phyloP scores from a whole-genome alignment of 2,888 invertebrate genomes.

The Mellilla xanthometata region DNA sequence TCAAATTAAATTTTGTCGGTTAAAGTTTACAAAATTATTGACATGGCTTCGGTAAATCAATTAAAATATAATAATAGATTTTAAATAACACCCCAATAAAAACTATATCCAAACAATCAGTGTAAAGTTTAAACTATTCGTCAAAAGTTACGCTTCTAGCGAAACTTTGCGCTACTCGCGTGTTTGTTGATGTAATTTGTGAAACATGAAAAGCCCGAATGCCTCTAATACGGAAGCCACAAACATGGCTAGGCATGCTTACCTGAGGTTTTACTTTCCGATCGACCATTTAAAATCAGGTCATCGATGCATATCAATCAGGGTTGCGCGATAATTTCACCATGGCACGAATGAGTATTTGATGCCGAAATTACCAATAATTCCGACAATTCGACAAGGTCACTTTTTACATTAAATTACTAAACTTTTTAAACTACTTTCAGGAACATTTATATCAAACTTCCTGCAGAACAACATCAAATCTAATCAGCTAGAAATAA shows the following conservation, averaged over 20 bases:
- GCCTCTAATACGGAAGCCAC: slow-evolving; percentile 29
- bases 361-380: slow-evolving; percentile 5
- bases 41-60: no score
- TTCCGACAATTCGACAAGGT: slow-evolving; percentile 9
- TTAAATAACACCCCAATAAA: no score
- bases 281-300: slow-evolving; percentile 35
- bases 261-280: slow-evolving; percentile 23
- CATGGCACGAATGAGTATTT: slow-evolving; percentile 19
- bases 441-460: slow-evolving; percentile 84
- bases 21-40: no score
- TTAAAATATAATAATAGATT: neutral
- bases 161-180: slow-evolving; percentile 32
- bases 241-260: slow-evolving; percentile 25
- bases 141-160: slow-evolving; percentile 13
- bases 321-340: slow-evolving; percentile 14
- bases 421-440: slow-evolving; percentile 26
- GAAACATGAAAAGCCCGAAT: slow-evolving; percentile 33
- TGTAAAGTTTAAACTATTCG: slow-evolving; percentile 9
- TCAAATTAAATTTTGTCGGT: no score
- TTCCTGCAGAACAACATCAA: slow-evolving; percentile 85
- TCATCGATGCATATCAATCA: slow-evolving; percentile 34
- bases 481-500: slow-evolving; percentile 86
- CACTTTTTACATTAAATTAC: slow-evolving; percentile 9
- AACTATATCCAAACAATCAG: neutral
- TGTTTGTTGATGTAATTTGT: slow-evolving; percentile 40